Base-by-base conservation (phyloP, 2,113 vertebrate genomes). In the Gobius niger region DNA sequence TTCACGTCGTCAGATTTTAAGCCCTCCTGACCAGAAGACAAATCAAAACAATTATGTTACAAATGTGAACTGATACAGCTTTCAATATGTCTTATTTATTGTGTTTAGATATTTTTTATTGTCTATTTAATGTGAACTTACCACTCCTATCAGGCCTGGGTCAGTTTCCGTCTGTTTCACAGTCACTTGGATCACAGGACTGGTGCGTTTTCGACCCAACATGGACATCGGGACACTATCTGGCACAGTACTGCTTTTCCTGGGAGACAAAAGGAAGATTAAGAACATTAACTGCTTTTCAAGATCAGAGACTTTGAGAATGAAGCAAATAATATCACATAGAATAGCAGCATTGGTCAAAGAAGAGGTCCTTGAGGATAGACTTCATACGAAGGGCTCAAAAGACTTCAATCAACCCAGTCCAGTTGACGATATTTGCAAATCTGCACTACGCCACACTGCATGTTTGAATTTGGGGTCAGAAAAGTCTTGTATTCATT, bases 131-230 rank as follows among this genome's bases (percentile, higher is more conserved):
- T n/a, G 10, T 42, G 11, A 40, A 78, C 88, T 86, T 70, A 93
- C 92, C 85, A 92, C 91, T 19, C 92, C 92, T 7, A 93, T 93
- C 44, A 93, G 78, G 47, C 92, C 93, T 5, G 78, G 71, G 75
- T 93, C 89, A 0, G 91, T 93, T 81, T 94, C 93, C 15, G 91
- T 94, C 89, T 93, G 92, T 72, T 94, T 94, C 49, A 93, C 89
- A 9, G 91, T 93, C 72, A 92, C 92, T 79, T 93, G 93, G 78
- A 93, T 92, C 64, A 93, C 84, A 15, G 92, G 88, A 85, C 92
- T 93, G 53, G 83, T 85, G 40, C 90, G 85, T 81, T 93, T 93
- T 49, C 78, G 82, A 63, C 87, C 86, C 89, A 93, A n/a, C 24
- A 88, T 90, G 16, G 87, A 88, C 92, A 93, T 93, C 70, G 91